Evolutionary conservation across 2,797 vertebrate species (phyloP), one percentile per base, ranked within the genome.

Genomic region (Linurgus olivaceus): DNA sequence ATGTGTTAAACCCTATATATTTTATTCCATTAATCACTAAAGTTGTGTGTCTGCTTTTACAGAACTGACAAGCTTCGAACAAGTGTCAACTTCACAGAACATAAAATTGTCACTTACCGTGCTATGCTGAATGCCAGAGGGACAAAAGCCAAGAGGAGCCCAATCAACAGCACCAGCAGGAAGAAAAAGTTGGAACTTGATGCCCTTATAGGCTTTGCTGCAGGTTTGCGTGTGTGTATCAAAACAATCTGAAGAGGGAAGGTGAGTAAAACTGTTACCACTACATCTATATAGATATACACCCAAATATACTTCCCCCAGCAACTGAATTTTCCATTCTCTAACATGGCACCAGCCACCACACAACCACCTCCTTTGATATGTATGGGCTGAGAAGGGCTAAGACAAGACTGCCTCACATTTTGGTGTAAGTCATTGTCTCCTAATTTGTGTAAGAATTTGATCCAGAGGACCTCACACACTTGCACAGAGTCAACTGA

Each of bases 181-280:
- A 99, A 99, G 98, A 99, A 99, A 96, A 99, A 99, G 91, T 98
- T 98, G 77, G 99, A 99, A 94, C 99, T 99, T 40, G 99, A 99
- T 2, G 99, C 99, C 90, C 99, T 98, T 97, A 99, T 97, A 12
- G 99, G 98, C 55, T 98, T 98, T 0, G 98, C 98, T 37, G 99
- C 97, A 38, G 99, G 98, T 59, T 98, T 98, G 59, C 99, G 96
- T 75, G 99, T 99, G 11, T 98, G 97, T 21, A 98, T 98, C 95
- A 99, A 95, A 21, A 98, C 98, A 38, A 99, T 81, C 99, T 99
- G 86, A 28, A 57, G 62, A 86, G 19, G 45, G 45, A 92, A 54
- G 82, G 54, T 11, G 40, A 82, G 45, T 45, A 25, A 20, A 78
- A 67, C 7, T 59, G 31, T 90, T 86, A 90, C 4, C 33, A 73